Evolutionary conservation across 2,888 invertebrate species (phyloP).

Genomic region (Chloroclystis v-ata): DNA sequence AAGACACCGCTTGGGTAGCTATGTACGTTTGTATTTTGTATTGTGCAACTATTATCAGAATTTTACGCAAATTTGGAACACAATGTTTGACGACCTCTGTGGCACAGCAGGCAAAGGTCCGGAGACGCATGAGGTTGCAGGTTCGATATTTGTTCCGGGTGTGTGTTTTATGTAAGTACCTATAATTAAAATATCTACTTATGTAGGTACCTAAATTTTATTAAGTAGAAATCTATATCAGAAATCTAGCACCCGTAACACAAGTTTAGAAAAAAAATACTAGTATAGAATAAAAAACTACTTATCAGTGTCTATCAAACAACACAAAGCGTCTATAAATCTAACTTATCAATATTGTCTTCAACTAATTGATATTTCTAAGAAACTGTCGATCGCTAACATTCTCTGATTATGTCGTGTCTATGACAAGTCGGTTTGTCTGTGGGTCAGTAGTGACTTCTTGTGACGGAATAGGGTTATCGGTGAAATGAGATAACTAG

Average conservation of each 20-base stretch:
- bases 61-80: neutral
- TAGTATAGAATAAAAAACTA: too few species aligned
- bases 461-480: slow-evolving; percentile 37
- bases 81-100: too few species aligned
- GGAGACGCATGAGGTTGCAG: too few species aligned
- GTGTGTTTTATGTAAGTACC: too few species aligned
- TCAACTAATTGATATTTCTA: slow-evolving; percentile 35
- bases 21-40: slow-evolving; percentile 9
- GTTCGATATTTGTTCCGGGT: too few species aligned
- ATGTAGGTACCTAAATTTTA: too few species aligned
- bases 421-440: slow-evolving; percentile 37
- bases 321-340: neutral
- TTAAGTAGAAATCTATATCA: too few species aligned
- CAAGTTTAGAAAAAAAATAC: too few species aligned
- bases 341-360: slow-evolving; percentile 1
- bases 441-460: slow-evolving; percentile 33
- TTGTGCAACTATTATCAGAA: slow-evolving; percentile 4
- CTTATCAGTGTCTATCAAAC: too few species aligned
- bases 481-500: slow-evolving; percentile 32
- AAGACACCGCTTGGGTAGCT: slow-evolving; percentile 50
- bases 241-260: too few species aligned
- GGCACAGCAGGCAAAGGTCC: too few species aligned
- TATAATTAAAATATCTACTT: too few species aligned
- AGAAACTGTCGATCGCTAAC: slow-evolving; percentile 34
- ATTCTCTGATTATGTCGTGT: slow-evolving; percentile 20